A percentile compares a stretch with the other conserved stretches of the same genome.
Evolutionary conservation across 2,888 invertebrate species (phyloP).

Genomic region (Cerastoderma edule): DNA sequence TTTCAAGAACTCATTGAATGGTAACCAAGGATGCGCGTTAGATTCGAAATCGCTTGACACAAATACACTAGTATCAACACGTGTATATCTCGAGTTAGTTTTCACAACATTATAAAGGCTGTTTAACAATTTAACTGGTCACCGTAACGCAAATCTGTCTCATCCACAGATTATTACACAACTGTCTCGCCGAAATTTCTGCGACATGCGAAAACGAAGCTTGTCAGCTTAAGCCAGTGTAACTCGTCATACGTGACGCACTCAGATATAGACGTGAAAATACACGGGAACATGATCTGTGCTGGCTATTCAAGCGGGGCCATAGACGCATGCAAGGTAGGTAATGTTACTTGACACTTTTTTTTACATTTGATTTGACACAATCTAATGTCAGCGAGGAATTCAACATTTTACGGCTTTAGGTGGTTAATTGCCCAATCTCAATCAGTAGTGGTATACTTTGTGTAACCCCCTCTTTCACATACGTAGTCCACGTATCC

Average conservation of each 20-base stretch:
- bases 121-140: no score
- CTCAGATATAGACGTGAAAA: constrained; percentile 24
- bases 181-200: constrained; percentile 60
- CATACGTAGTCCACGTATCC: not conserved
- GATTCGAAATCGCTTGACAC: no score
- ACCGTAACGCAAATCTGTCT: not conserved
- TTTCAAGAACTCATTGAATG: no score
- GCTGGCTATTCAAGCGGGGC: constrained; percentile 71
- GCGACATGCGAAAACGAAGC: constrained; percentile 69
- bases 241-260: constrained; percentile 50
- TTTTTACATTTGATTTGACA: no score
- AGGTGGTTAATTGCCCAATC: not conserved
- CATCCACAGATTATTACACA: constrained; percentile 55
- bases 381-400: no score
- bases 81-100: no score
- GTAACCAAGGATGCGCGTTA: no score
- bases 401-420: no score
- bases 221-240: constrained; percentile 64
- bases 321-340: constrained; percentile 75
- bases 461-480: not conserved
- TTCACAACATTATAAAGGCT: no score
- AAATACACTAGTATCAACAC: no score
- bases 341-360: no score
- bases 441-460: not conserved
- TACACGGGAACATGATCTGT: constrained; percentile 71